Evolutionary conservation across 2,888 invertebrate genomes (phyloP).

Genomic region (Marasmarcha lunaedactyla): DNA sequence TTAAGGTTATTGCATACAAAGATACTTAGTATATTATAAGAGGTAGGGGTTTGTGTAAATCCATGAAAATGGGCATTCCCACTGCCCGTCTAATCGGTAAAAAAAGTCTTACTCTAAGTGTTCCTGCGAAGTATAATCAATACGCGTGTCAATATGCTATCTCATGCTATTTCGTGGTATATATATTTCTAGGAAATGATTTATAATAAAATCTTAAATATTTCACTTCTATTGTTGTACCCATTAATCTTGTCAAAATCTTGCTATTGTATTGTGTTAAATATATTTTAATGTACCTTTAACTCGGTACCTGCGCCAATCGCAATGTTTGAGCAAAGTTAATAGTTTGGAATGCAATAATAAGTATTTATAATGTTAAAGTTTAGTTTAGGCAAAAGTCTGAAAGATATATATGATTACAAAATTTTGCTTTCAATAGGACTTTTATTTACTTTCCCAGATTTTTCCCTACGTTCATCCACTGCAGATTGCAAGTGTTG

Average conservation of each 20-base stretch:
- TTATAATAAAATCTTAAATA: neutral
- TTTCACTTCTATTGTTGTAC: neutral
- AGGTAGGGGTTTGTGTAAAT: too few species aligned
- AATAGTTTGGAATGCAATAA: conserved; percentile 18
- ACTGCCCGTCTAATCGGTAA: too few species aligned
- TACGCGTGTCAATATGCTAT: too few species aligned
- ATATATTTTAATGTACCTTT: neutral
- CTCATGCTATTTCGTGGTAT: too few species aligned
- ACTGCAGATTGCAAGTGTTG: too few species aligned
- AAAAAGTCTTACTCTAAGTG: too few species aligned
- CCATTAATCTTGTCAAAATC: neutral
- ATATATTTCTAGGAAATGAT: too few species aligned
- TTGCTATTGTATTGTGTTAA: neutral
- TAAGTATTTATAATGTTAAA: conserved; percentile 33
- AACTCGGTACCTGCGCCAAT: neutral
- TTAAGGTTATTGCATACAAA: too few species aligned
- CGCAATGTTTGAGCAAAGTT: neutral
- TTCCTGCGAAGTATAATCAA: too few species aligned
- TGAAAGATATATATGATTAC: conserved; percentile 46
- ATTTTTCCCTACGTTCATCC: too few species aligned
- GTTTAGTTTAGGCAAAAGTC: conserved; percentile 58
- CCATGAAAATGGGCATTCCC: too few species aligned
- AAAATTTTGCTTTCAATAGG: conserved; percentile 49
- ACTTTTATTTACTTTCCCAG: neutral
- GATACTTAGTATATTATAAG: too few species aligned